Percentiles rank a stretch among this genome's conserved stretches.
Evolutionary conservation across 92 coral and sea anemone genomes (phyloP).

Genomic region (Umimayanthus kanabou): DNA sequence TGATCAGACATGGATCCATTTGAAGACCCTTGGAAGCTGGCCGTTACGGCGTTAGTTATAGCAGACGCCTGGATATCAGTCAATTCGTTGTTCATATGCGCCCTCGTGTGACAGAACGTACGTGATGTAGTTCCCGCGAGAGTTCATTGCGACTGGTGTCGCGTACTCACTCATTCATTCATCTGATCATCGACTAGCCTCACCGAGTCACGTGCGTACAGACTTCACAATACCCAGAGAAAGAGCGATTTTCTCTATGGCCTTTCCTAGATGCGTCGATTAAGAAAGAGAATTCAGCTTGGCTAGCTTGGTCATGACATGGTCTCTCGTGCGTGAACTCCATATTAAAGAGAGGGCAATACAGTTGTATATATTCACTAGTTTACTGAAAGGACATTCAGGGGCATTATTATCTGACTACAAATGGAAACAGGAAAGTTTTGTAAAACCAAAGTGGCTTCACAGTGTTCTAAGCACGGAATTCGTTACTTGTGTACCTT

Average conservation of each 20-base stretch:
- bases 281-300: too few species aligned
- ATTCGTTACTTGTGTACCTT: background rate
- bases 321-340: background rate
- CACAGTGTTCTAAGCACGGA: background rate
- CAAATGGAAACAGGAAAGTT: too few species aligned
- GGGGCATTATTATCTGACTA: too few species aligned
- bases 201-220: conserved; percentile 11
- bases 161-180: conserved; percentile 42
- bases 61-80: too few species aligned
- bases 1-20: too few species aligned
- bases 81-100: background rate
- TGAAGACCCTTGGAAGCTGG: too few species aligned
- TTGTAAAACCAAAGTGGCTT: background rate
- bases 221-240: too few species aligned
- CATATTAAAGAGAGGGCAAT: background rate
- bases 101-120: background rate
- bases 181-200: background rate
- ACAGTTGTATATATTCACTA: background rate
- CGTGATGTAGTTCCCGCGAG: background rate
- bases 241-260: background rate
- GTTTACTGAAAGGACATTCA: background rate
- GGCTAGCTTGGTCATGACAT: too few species aligned
- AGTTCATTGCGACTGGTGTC: background rate
- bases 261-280: background rate
- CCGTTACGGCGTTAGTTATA: too few species aligned